These are phyloP conservation scores for Gandaritis pyraliata DNA, from an alignment of 2,888 invertebrate species.

Conservation along the genomic window DNA sequence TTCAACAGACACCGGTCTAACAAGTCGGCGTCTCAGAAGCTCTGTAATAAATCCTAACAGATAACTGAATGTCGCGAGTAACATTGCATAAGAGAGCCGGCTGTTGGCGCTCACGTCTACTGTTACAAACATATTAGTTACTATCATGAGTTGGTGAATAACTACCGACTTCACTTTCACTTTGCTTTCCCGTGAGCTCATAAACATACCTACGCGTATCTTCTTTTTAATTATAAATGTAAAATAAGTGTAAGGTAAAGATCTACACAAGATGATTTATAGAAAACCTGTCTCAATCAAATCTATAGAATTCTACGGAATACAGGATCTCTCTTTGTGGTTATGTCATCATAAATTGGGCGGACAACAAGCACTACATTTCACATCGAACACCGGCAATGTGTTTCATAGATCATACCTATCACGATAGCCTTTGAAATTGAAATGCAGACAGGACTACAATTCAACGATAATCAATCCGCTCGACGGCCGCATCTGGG, in stretches of 20 bases:
- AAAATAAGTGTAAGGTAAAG: conserved; percentile 9
- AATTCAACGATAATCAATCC: conserved; percentile 37
- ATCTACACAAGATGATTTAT: conserved; percentile 33
- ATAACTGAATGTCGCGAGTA: conserved; percentile 44
- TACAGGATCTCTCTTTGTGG: conserved; percentile 55
- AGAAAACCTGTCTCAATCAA: conserved; percentile 27
- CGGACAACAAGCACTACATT: conserved; percentile 55
- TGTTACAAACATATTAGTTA: conserved; percentile 47
- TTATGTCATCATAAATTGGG: conserved; percentile 59
- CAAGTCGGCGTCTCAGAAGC: conserved; percentile 16
- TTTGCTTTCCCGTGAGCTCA: conserved; percentile 29
- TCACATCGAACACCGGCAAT: conserved; percentile 49
- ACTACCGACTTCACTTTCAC: conserved; percentile 42
- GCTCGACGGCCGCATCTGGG: conserved; percentile 36
- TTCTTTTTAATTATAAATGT: conserved; percentile 8
- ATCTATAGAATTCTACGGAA: conserved; percentile 42
- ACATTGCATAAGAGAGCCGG: conserved; percentile 40
- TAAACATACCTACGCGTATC: conserved; percentile 30
- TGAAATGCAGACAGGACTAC: conserved; percentile 41
- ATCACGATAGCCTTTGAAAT: conserved; percentile 38
- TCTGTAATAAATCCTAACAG: conserved; percentile 34
- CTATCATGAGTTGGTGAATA: conserved; percentile 42
- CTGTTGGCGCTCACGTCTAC: conserved; percentile 36
- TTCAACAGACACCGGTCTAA: conserved; percentile 23
- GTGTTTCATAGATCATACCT: conserved; percentile 41